phyloP scores from a whole-genome alignment of 2,888 invertebrate species.

The Scaeva pyrastri region DNA sequence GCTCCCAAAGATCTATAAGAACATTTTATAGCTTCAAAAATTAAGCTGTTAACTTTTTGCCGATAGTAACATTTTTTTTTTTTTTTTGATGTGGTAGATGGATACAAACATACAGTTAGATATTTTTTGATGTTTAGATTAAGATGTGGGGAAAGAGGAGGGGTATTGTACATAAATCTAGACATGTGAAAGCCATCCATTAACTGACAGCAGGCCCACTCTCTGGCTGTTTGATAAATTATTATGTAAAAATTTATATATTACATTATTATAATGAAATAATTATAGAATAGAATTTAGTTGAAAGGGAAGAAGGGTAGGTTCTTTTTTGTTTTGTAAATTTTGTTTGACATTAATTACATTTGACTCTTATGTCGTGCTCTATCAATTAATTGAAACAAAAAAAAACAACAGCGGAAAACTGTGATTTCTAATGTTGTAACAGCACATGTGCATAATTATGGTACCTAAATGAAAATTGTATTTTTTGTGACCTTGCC shows the following conservation, averaged over 20 bases:
- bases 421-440: slow-evolving; percentile 24
- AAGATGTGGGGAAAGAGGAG: not conserved
- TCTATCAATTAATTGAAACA: slow-evolving; percentile 59
- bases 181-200: not conserved
- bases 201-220: not conserved
- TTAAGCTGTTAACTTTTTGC: slow-evolving; percentile 44
- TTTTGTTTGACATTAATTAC: slow-evolving; percentile 64
- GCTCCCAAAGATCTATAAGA: slow-evolving; percentile 18
- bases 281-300: slow-evolving; percentile 46
- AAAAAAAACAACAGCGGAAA: not conserved
- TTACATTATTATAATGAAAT: not conserved
- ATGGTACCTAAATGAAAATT: slow-evolving; percentile 28
- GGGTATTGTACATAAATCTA: not conserved
- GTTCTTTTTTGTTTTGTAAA: slow-evolving; percentile 16
- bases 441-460: slow-evolving; percentile 5
- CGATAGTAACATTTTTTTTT: slow-evolving; percentile 27
- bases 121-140: slow-evolving; percentile 22
- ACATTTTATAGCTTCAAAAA: slow-evolving; percentile 31
- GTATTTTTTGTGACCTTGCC: slow-evolving; percentile 31
- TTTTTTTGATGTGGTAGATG: not conserved
- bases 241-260: slow-evolving; percentile 6
- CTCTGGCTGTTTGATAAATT: not conserved
- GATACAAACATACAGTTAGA: too few species aligned
- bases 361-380: slow-evolving; percentile 65
- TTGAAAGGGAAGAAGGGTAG: too few species aligned